Conservation (phyloP, 2,113 vertebrate genomes). For the Tragelaphus buxtoni region DNA sequence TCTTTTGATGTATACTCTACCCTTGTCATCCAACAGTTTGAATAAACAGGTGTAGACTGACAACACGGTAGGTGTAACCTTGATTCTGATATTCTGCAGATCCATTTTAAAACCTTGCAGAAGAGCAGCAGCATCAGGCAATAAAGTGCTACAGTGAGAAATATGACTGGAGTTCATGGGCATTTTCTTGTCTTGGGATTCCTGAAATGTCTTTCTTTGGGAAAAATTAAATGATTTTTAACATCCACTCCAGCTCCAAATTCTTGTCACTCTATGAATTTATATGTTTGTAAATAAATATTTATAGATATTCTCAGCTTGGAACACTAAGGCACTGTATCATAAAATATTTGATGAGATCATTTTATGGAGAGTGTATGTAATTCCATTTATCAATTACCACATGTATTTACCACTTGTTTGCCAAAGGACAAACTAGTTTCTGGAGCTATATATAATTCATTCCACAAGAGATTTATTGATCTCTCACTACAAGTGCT, state of each 20-base stretch:
- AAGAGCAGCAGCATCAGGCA: not conserved
- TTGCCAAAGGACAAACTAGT: constrained; percentile 9
- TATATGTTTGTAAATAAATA: constrained; percentile 6
- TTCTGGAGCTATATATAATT: constrained; percentile 8
- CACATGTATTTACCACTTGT: constrained; percentile 13
- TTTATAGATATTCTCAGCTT: not conserved
- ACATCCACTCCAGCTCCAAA: not conserved
- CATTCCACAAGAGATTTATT: not conserved
- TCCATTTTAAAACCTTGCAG: not conserved
- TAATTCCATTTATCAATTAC: constrained; percentile 19
- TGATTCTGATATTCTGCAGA: constrained; percentile 26
- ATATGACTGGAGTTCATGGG: not conserved
- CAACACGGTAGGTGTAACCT: constrained; percentile 2
- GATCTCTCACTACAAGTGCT: not conserved
- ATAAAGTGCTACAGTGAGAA: not conserved
- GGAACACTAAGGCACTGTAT: not conserved
- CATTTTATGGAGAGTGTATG: not conserved
- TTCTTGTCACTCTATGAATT: not conserved
- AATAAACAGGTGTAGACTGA: constrained; percentile 28
- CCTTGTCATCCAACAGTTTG: constrained; percentile 14
- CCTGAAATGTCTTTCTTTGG: not conserved
- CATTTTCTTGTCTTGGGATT: constrained; percentile 3
- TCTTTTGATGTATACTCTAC: constrained; percentile 28
- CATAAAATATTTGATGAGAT: not conserved
- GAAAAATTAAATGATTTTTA: constrained; percentile 1